phyloP scores from a whole-genome alignment of 2,113 vertebrate genomes.

The Trichechus manatus region DNA sequence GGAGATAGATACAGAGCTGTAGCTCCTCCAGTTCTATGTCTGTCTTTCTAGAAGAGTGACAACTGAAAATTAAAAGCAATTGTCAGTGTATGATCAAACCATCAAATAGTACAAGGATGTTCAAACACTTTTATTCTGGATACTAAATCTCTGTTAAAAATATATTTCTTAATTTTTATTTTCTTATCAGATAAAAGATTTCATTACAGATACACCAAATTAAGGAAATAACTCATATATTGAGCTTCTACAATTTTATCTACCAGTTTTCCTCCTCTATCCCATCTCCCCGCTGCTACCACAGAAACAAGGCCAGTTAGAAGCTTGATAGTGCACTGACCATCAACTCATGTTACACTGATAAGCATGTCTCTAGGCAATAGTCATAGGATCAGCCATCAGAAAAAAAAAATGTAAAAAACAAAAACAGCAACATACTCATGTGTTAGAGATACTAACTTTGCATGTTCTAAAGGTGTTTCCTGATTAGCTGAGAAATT shows the following conservation, averaged over 20 bases:
- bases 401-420: not conserved
- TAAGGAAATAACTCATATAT: not conserved
- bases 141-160: not conserved
- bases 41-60: not conserved
- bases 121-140: not conserved
- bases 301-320: not conserved
- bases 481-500: constrained; percentile 28
- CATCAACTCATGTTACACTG: not conserved
- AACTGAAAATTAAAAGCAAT: not conserved
- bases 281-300: not conserved
- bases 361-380: not conserved
- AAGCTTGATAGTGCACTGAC: not conserved
- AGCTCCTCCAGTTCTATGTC: rapidly evolving
- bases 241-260: not conserved
- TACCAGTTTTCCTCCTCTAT: not conserved
- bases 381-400: not conserved
- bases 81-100: not conserved
- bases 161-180: not conserved
- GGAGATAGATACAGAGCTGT: not conserved
- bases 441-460: not conserved
- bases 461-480: not conserved
- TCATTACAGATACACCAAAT: not conserved
- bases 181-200: not conserved
- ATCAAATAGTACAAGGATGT: not conserved
- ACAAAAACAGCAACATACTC: not conserved